These are phyloP conservation scores for Burhinus bistriatus DNA, from an alignment of 2,113 vertebrate species.

Conservation along the genomic window DNA sequence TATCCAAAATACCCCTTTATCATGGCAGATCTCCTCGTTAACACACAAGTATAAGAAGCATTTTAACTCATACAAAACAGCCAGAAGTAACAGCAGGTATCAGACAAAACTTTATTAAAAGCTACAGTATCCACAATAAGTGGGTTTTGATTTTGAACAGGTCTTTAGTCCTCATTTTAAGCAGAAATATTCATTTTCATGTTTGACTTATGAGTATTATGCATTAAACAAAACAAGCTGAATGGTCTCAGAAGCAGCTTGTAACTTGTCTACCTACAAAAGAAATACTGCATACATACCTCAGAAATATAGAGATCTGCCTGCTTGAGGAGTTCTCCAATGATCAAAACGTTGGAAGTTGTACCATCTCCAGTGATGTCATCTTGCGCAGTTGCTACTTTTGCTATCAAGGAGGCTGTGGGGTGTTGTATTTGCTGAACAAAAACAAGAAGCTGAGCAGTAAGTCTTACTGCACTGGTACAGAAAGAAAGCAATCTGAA, in stretches of 20 bases:
- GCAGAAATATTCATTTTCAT: not conserved
- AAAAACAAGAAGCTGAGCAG: not conserved
- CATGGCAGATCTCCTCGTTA: not conserved
- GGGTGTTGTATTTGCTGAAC: slow-evolving; percentile 98
- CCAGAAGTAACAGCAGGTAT: not conserved
- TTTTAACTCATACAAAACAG: not conserved
- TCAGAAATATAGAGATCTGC: slow-evolving; percentile 96
- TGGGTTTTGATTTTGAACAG: not conserved
- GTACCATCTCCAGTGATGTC: slow-evolving; percentile 98
- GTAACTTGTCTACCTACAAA: not conserved
- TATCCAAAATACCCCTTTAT: not conserved
- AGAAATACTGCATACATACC: slow-evolving; percentile 62
- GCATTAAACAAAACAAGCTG: not conserved
- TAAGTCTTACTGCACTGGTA: not conserved
- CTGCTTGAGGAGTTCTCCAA: slow-evolving; percentile 95
- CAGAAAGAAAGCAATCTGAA: not conserved
- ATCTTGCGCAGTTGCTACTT: slow-evolving; percentile 97
- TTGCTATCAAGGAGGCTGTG: slow-evolving; percentile 95
- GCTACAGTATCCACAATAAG: not conserved
- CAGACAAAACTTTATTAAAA: not conserved
- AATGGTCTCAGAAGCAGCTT: not conserved
- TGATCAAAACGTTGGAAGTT: slow-evolving; percentile 96
- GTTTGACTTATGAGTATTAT: not conserved
- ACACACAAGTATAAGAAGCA: accelerated
- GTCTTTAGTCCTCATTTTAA: not conserved